These are phyloP conservation scores for Ectropis grisescens DNA, from an alignment of 1,140 invertebrate species.

Conservation along the genomic window DNA sequence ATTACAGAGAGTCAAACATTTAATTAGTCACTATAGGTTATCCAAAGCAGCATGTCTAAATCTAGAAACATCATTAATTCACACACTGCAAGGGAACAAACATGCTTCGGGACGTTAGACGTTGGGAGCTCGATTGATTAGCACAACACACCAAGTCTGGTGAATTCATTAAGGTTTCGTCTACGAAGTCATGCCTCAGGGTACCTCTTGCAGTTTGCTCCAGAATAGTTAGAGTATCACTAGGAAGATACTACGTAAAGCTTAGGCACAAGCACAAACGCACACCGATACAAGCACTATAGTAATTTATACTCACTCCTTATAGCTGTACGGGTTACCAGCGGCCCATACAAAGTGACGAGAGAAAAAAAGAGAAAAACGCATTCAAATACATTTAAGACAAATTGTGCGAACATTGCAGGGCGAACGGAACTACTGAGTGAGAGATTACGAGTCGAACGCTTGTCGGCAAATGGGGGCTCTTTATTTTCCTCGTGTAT, in stretches of 20 bases:
- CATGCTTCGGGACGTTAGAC: constrained; percentile 36
- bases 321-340: constrained; percentile 70
- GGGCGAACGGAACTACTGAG: constrained; percentile 69
- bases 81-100: constrained; percentile 65
- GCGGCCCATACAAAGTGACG: constrained; percentile 71
- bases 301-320: constrained; percentile 71
- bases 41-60: constrained; percentile 54
- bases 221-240: constrained; percentile 32
- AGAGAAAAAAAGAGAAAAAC: constrained; percentile 71
- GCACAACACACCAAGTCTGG: constrained; percentile 37
- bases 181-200: constrained; percentile 34
- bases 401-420: constrained; percentile 70
- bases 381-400: constrained; percentile 72
- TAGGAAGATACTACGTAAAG: constrained; percentile 59
- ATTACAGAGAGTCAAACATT: constrained; percentile 60
- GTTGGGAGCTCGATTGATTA: constrained; percentile 21
- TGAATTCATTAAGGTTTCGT: constrained; percentile 9
- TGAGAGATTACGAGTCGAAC: constrained; percentile 69
- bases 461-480: constrained; percentile 55
- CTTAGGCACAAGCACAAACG: constrained; percentile 67
- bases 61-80: constrained; percentile 25
- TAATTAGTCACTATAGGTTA: constrained; percentile 50
- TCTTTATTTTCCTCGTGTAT: constrained; percentile 61
- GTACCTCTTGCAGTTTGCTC: constrained; percentile 61
- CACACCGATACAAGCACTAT: constrained; percentile 66